phyloP scores from a whole-genome alignment of 1,140 invertebrate genomes.

The Archegozetes longisetosus region DNA sequence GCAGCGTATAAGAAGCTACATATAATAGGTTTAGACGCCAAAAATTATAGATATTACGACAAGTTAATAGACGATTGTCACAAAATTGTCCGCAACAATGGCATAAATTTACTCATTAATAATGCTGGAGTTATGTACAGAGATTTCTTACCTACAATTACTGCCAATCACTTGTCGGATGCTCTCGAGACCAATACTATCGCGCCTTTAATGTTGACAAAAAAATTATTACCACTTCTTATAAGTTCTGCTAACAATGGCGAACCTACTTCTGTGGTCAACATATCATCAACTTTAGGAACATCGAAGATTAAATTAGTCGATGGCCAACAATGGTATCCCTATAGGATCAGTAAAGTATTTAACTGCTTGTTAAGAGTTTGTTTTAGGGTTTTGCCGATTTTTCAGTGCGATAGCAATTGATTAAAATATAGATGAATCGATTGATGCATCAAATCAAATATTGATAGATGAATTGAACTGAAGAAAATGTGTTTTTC shows the following conservation, averaged over 20 bases:
- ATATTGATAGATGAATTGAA: constrained; percentile 63
- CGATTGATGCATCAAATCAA: too few relatives aligned
- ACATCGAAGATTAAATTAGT: too few relatives aligned
- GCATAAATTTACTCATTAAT: constrained; percentile 67
- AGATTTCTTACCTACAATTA: constrained; percentile 50
- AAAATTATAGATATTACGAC: constrained; percentile 18
- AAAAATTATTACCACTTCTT: constrained; percentile 51
- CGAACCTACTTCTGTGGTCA: constrained; percentile 52
- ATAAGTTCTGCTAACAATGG: constrained; percentile 46
- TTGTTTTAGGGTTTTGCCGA: too few relatives aligned
- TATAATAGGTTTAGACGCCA: constrained; percentile 14
- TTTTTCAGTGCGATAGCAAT: too few relatives aligned
- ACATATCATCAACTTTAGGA: constrained; percentile 70
- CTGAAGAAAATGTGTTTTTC: constrained; percentile 46
- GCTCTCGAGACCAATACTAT: constrained; percentile 55
- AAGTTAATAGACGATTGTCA: constrained; percentile 13
- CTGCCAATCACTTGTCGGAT: constrained; percentile 48
- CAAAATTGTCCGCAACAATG: constrained; percentile 40
- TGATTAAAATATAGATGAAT: too few relatives aligned
- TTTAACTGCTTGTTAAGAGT: too few relatives aligned
- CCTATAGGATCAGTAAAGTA: too few relatives aligned
- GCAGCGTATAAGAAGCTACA: background rate
- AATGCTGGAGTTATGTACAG: constrained; percentile 63
- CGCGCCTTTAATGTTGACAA: constrained; percentile 62
- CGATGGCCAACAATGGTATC: too few relatives aligned